phyloP scores from a whole-genome alignment of 2,888 invertebrate species.

The Lamproptera curius region DNA sequence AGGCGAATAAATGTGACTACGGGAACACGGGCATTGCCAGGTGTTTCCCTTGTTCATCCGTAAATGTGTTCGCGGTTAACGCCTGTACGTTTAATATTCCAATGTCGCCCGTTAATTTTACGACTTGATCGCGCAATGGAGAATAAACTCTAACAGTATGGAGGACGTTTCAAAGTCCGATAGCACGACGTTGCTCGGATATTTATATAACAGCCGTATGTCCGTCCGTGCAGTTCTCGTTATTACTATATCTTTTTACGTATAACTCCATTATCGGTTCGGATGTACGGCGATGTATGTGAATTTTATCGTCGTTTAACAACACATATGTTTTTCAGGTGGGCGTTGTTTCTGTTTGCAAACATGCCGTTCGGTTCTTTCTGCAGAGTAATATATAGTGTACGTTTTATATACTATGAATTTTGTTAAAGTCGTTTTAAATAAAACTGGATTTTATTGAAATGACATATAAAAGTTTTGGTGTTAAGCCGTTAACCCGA shows the following conservation, averaged over 20 bases:
- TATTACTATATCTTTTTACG: conserved; percentile 2
- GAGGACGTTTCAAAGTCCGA: conserved; percentile 20
- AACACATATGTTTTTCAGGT: too few species aligned
- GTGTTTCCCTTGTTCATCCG: conserved; percentile 51
- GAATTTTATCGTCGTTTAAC: too few species aligned
- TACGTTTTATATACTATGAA: too few species aligned
- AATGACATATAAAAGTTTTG: too few species aligned
- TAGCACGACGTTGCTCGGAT: conserved; percentile 20
- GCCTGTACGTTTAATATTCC: conserved; percentile 12
- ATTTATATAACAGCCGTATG: conserved; percentile 7
- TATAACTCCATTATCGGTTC: conserved; percentile 2
- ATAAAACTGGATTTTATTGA: too few species aligned
- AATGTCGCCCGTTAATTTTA: conserved; percentile 19
- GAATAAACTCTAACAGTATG: neutral
- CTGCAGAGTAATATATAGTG: too few species aligned
- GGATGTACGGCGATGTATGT: neutral
- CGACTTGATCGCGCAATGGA: neutral
- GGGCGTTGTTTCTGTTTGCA: neutral
- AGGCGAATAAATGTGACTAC: conserved; percentile 14
- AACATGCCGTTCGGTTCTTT: too few species aligned
- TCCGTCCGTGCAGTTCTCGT: conserved; percentile 3
- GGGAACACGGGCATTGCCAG: conserved; percentile 36
- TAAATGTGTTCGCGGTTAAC: conserved; percentile 57
- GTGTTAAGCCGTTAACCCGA: too few species aligned
- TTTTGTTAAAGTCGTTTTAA: too few species aligned